phyloP scores from a whole-genome alignment of 2,113 vertebrate species.

The Plotosus lineatus region DNA sequence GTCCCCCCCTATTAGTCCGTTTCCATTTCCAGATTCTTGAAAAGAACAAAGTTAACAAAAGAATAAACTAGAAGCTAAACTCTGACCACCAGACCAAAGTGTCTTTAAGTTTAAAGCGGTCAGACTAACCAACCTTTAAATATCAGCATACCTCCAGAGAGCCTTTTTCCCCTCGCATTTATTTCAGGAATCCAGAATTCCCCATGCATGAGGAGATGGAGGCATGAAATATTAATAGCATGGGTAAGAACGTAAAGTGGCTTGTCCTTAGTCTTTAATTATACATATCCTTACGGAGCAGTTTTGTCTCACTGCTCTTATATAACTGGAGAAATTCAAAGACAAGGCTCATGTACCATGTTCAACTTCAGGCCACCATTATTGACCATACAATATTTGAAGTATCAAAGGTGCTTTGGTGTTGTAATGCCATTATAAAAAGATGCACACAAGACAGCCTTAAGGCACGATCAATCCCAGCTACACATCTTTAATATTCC shows the following conservation, averaged over 20 bases:
- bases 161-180: slow-evolving; percentile 59
- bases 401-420: slow-evolving; percentile 33
- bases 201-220: slow-evolving; percentile 58
- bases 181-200: slow-evolving; percentile 62
- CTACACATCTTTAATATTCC: slow-evolving; percentile 24
- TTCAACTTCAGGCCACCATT: slow-evolving; percentile 23
- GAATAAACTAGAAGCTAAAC: slow-evolving; percentile 4
- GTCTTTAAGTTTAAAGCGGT: slow-evolving; percentile 57
- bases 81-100: slow-evolving; percentile 37
- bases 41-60: slow-evolving; percentile 1
- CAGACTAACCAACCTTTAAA: slow-evolving; percentile 67
- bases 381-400: slow-evolving; percentile 22
- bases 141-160: slow-evolving; percentile 57
- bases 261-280: slow-evolving; percentile 59
- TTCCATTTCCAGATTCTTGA: too few relatives aligned
- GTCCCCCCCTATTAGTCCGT: too few relatives aligned
- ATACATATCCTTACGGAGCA: slow-evolving; percentile 53
- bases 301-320: slow-evolving; percentile 46
- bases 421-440: slow-evolving; percentile 16
- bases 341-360: background rate
- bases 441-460: slow-evolving; percentile 29
- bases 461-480: slow-evolving; percentile 36
- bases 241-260: slow-evolving; percentile 57
- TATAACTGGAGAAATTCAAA: slow-evolving; percentile 39
- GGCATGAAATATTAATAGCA: slow-evolving; percentile 67